Base-by-base conservation (phyloP, 2,113 vertebrate species). In the Oreochromis aureus region DNA sequence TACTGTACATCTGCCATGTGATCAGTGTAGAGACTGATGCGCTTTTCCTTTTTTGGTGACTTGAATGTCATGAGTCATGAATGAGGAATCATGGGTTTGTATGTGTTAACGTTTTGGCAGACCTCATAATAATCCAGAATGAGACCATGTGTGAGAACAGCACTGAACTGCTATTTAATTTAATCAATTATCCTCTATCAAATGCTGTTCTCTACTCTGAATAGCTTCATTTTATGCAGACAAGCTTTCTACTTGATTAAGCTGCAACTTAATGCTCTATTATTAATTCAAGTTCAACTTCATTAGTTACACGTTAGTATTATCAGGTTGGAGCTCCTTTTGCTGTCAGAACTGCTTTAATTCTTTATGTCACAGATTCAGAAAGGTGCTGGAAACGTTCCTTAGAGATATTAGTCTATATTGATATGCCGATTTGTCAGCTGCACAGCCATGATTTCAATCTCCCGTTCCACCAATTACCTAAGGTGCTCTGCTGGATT, bases 1-100 rank as follows among this genome's bases (percentile, higher is more conserved):
- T 78, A n/a, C 71, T 39, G 78, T 73, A 3, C 86, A 81, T 88
- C 83, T 92, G 79, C 27, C 81, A 56, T 90, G 83, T 88, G 87
- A 71, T 90, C 69, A 73, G 83, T 87, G 76, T 81, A 78, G 39
- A 69, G 54, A 80, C 32, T 41, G 73, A 54, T 61, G 78, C 13
- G 27, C 54, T 69, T 32, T 46, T 54, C 44, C 51, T 22, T 41
- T 54, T 87, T 80, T 86, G 80, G 88, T 86, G 84, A 81, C 46
- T 85, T 84, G 16, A 34, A 53, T 53, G 46, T 78, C 27, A 53
- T 53, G 73, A 78, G 73, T 78, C 73, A 81, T 90, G 87, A 91
- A 80, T 84, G 79, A 87, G 19, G 80, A 92, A 69, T 81, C 66
- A 24, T 76, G 56, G 13, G 63, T 82, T 91, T 32, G 80, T 66